Evolutionary conservation across 2,888 invertebrate genomes (phyloP), one percentile per base, ranked within the genome.

Genomic region (Graphium colonna): DNA sequence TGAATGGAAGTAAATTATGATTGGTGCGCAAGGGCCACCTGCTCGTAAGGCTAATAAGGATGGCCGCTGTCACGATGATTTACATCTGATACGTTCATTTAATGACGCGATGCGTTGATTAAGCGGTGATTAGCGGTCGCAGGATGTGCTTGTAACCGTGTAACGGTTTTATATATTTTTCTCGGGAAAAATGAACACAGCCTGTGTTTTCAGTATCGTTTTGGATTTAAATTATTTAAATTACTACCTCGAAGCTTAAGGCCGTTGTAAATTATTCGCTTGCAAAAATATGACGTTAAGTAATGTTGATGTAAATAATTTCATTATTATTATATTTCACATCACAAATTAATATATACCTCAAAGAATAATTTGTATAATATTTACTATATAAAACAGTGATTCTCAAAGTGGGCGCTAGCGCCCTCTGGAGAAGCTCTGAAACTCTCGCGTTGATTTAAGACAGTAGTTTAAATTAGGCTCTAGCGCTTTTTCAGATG

Each of bases 1-100:
- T 65, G 69, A 70, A 76, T 73, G 68, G 68, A 65, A 69, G 78
- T 81, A 79, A 78, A 77, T 78, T 71, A 68, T 68, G 74, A 82
- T 79, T 73, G 73, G 68, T 63, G 67, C 60, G 7, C 66, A 52
- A 61, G 57, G 60, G 56, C 51, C 56, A 53, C 52, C 46, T 59
- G 61, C 52, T 59, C 62, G 62, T 66, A 65, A 63, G 60, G 57
- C 61, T 66, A 63, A 63, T 64, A 65, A 62, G 62, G 62, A 63
- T 58, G 61, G 58, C 47, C 51, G 40, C 41, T 41, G 54, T 50
- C 57, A 47, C 41, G 39, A 46, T 63, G 61, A 60, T 66, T 62
- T 65, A 66, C 58, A 59, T 48, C 28, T 45, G 51, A 59, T 47
- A 41, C 48, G 47, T 13, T n/a, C 26, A 41, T 50, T 50, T 55